Evolutionary conservation across 2,113 vertebrate genomes (phyloP), one percentile per base, ranked within the genome.

Genomic region (Grus americana): DNA sequence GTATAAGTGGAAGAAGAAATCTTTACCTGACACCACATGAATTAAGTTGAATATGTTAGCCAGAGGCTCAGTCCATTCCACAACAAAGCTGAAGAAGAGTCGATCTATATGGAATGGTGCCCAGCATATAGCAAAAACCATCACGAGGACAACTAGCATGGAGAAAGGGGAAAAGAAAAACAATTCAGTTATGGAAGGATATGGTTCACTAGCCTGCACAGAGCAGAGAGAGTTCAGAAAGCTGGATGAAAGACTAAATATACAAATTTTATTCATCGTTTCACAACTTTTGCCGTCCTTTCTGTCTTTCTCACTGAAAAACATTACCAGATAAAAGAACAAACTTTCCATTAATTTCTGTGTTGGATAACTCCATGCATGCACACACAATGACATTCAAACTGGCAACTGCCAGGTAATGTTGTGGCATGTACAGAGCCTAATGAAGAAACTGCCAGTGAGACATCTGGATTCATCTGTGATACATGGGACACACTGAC

Each of bases 81-180:
- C 94, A 79, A 98, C 97, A 61, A 98, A 98, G 88, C 98, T 98
- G 96, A 98, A 98, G 97, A 98, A 98, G 27, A 98, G 98, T 36
- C 98, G 92, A 27, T 98, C 98, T 62, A 97, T 40, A 9, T 98
- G 98, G 95, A 98, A 98, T 2, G 98, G 98, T 61, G 98, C 97
- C 98, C 98, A 98, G 78, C 98, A 98, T 76, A 98, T 65, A 38
- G 96, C 98, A 96, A 98, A 98, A 61, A 98, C 97, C 67, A 98
- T 97, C 82, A 98, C 98, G 0, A 98, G 94, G 38, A 98, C 97
- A 96, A 98, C 98, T 98, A 95, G 29, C 21, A 44, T 20, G 47
- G 47, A 82, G 89, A 71, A 88, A 92, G 2, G 36, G 55, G 34
- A 90, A 67, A 65, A 65, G 81, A 63, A 79, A 22, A 67, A 4